These are phyloP conservation scores for Pelobates cultripes DNA, from an alignment of 2,797 vertebrate genomes.

Conservation along the genomic window DNA sequence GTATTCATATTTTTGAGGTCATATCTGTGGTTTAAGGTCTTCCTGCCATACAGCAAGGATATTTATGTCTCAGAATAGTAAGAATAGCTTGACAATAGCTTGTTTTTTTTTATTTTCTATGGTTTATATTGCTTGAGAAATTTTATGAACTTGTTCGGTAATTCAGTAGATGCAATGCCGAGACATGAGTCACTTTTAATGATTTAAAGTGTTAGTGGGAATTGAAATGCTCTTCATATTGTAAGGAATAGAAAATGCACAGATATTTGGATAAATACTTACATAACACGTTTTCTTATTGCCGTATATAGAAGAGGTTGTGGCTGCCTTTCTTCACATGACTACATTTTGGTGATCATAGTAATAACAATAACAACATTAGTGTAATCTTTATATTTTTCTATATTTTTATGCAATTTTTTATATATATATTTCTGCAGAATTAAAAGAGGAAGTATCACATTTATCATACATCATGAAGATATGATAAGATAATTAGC, in stretches of 20 bases:
- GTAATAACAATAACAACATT: too few species aligned
- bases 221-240: neutral
- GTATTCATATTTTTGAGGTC: constrained; percentile 49
- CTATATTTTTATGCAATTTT: too few species aligned
- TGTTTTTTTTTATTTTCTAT: neutral
- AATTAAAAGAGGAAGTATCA: too few species aligned
- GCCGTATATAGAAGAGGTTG: too few species aligned
- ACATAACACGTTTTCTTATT: neutral
- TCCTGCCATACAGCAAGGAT: constrained; percentile 39
- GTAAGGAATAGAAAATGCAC: neutral
- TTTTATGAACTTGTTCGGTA: constrained; percentile 38
- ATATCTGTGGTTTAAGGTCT: constrained; percentile 41
- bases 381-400: too few species aligned
- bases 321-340: too few species aligned
- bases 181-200: constrained; percentile 28
- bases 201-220: constrained; percentile 10
- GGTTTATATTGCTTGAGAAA: constrained; percentile 27
- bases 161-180: constrained; percentile 18
- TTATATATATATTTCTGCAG: too few species aligned
- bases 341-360: too few species aligned
- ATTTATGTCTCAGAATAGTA: constrained; percentile 46
- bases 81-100: constrained; percentile 33
- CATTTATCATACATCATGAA: too few species aligned
- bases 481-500: too few species aligned
- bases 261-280: neutral